Percentiles rank a stretch among this genome's conserved stretches.
phyloP scores from a whole-genome alignment of 2,797 vertebrate genomes.

The Cyprinodon diabolis region DNA sequence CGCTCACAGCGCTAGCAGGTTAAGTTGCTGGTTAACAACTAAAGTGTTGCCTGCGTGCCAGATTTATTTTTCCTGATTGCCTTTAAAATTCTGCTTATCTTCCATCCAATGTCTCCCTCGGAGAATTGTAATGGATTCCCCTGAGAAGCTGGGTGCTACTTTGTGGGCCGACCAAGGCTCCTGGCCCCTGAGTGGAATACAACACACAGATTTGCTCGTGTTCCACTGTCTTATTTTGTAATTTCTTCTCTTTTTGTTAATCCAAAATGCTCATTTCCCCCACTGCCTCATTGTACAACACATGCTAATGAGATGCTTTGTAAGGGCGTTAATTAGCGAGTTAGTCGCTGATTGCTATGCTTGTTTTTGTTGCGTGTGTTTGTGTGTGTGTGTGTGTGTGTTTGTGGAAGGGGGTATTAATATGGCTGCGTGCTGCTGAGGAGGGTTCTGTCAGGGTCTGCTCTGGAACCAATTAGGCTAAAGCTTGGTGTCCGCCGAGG shows the following conservation, averaged over 20 bases:
- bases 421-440: constrained; percentile 87
- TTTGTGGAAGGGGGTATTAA: constrained; percentile 83
- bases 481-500: constrained; percentile 86
- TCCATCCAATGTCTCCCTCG: constrained; percentile 87
- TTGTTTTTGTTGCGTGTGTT: constrained; percentile 83
- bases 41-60: constrained; percentile 75
- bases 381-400: constrained; percentile 35
- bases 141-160: constrained; percentile 88
- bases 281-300: constrained; percentile 71
- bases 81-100: constrained; percentile 99
- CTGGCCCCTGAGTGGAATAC: constrained; percentile 86
- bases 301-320: constrained; percentile 99
- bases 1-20: constrained; percentile 69
- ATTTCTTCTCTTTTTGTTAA: constrained; percentile 75
- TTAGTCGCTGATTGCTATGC: constrained; percentile 96
- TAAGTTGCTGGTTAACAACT: constrained; percentile 85
- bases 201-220: constrained; percentile 43
- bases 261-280: constrained; percentile 74
- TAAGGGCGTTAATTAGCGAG: constrained; percentile 98
- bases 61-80: constrained; percentile 93
- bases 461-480: constrained; percentile 99
- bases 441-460: constrained; percentile 90
- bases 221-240: constrained; percentile 53
- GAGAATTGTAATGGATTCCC: constrained; percentile 93
- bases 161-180: constrained; percentile 89